Evolutionary conservation across 1,140 invertebrate genomes (phyloP), one percentile per base, ranked within the genome.

Genomic region (Halesus radiatus): DNA sequence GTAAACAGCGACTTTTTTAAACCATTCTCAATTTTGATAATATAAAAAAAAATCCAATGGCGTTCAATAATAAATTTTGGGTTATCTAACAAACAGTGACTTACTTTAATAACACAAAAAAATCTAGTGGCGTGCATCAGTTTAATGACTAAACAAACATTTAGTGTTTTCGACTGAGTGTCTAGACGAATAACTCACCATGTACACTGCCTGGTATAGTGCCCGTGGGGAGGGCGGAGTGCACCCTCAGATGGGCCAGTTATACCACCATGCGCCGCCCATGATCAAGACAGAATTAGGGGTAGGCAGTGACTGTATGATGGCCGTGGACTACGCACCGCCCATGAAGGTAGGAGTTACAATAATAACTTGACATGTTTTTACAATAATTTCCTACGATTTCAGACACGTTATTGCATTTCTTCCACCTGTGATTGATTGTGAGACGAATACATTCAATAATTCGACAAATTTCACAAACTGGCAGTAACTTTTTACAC

Each of bases 191-290:
- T 53, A 52, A 26, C 37, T 70, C 22, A 74, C 23, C 52, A 85
- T 90, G 89, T 90, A 90, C 83, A 89, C 89, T 79, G 89, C 89
- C 83, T 90, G 89, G 89, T 90, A 90, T 85, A 89, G 88, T 84
- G 83, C 83, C 3, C 85, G 89, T 22, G 88, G 88, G 72, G 89
- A 89, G 72, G 85, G 87, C 79, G 87, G 89, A 3, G 88, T 89
- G 85, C 89, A 89, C 85, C 89, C 89, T 78, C 88, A 90, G 76
- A 88, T 89, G 86, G 88, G 88, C 68, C 88, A 89, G 82, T 81
- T 90, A 82, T 90, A 90, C 86, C 89, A 88, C 84, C 87, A 90
- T 74, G 88, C 88, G 1, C 87, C 89, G 23, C 88, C 89, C 53
- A 90, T 90, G 89, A 90, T 90, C 32, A 89, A 90, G 87, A 90